Base-by-base conservation (phyloP, 2,888 invertebrate species). In the Platypus cylindrus region DNA sequence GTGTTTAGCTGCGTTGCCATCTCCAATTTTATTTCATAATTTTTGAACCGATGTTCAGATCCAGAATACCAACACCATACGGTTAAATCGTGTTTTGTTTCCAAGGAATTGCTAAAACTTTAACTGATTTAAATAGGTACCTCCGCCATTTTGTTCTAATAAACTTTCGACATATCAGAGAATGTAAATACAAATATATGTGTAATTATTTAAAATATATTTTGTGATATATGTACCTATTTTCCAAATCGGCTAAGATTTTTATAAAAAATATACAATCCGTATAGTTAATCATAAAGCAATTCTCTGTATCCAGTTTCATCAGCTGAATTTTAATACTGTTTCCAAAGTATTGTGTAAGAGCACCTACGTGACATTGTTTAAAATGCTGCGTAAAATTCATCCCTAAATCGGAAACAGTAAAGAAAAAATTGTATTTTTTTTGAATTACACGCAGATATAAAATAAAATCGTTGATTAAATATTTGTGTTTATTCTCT, bases 291-390 rank as follows among this genome's bases (percentile, higher is more conserved):
- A 60, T 45, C 15, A 59, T 41, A 35, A 50, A 55, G 36, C 50
- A 54, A 15, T 43, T 44, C 22, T 52, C 43, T 23, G 48, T 43
- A 16, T 48, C 39, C 5, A 54, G 34, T 38, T 50, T 48, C 22
- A 43, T 48, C 14, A 56, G 45, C n/a, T 42, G 41, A 27, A 58
- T 39, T 36, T 44, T 45, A 3, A 59, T 32, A 29, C 51, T 49
- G 3, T 53, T 38, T 23, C 50, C 55, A 36, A 60, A 61, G 38
- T 58, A 61, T 38, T 61, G 60, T 9, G 58, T 44, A 7, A 61
- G 41, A 2, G 61, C 60, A 11, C 59, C 60, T 13, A 37, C 33
- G 39, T 62, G 62, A 15, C 26, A 38, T 13, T 40, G 43, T 46
- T 56, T 51, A 41, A 61, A 60, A 45, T 62, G 62, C 24, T 54